Base-by-base conservation (phyloP, 2,113 vertebrate species). In the Spea multiplicata region DNA sequence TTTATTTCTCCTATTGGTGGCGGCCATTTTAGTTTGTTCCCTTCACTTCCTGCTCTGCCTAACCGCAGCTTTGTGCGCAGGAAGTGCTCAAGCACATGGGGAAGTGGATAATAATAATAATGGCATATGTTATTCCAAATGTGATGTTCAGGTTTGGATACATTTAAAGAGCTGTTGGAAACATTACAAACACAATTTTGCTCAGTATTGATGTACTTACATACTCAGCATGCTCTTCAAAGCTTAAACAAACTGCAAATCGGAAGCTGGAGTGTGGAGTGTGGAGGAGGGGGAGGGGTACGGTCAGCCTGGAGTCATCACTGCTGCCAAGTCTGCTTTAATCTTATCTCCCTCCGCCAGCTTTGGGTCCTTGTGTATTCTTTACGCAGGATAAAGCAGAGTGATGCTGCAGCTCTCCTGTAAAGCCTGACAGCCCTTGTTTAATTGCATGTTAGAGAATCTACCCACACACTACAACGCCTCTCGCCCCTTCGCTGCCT, bases 291-390 rank as follows among this genome's bases (percentile, higher is more conserved):
- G 6, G 44, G 74, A 44, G 44, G 66, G 53, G 46, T 30, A 10
- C 48, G 12, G 5, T 47, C 57, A 53, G 77, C 77, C 77, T 13
- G 62, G 46, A 73, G 62, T 49, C 49, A 49, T 48, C 47, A 10
- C 47, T 53, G 44, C 66, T 68, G 46, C 66, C 69, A 14, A 62
- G 64, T 75, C 66, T 48, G 46, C 48, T 71, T 74, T 55, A 64
- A 64, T 81, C 66, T 75, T 65, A 81, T 74, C 71, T 80, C 17
- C 9, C 45, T 45, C 3, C 44, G 17, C 44, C 61, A 70, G 74
- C 50, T 47, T 52, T 14, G 13, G 50, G 13, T 74, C 66, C 72
- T 72, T 9, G 55, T 47, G 44, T 74, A 55, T 13, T 6, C 53
- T 57, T 73, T 46, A 44, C 46, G 44, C 4, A 4, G 8, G 30